Evolutionary conservation across 2,888 invertebrate species (phyloP).

Genomic region (Ichneumon xanthorius): DNA sequence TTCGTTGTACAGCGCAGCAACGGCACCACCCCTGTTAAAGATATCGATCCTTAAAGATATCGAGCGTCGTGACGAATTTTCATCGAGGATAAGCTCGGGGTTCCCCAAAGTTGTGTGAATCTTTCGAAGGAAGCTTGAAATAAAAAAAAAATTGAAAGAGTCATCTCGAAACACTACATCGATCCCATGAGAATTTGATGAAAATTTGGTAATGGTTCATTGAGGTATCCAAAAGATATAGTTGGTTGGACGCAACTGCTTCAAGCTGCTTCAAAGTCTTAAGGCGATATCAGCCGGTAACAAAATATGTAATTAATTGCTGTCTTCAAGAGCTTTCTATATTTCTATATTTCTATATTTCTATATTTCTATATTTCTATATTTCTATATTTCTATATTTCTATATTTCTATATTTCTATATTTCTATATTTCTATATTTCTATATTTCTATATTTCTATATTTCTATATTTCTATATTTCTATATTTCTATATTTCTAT

Average conservation of each 20-base stretch:
- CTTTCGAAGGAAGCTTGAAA: background rate
- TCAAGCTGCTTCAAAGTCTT: background rate
- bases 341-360: too few species aligned
- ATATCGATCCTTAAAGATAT: slow-evolving; percentile 80
- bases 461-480: too few species aligned
- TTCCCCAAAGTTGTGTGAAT: background rate
- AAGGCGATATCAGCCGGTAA: background rate
- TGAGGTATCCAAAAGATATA: background rate
- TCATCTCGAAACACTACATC: background rate
- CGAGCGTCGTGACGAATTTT: slow-evolving; percentile 76
- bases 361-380: too few species aligned
- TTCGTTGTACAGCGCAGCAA: slow-evolving; percentile 41
- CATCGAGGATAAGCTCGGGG: slow-evolving; percentile 51
- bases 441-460: too few species aligned
- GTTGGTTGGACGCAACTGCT: background rate
- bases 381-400: too few species aligned
- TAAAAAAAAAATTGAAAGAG: background rate
- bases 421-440: too few species aligned
- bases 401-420: too few species aligned
- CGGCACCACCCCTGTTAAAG: slow-evolving; percentile 69
- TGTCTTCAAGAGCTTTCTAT: too few species aligned
- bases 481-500: too few species aligned
- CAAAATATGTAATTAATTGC: background rate
- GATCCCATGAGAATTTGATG: background rate
- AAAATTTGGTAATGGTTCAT: background rate